Conservation (phyloP, 2,797 vertebrate species). For the Emys orbicularis region DNA sequence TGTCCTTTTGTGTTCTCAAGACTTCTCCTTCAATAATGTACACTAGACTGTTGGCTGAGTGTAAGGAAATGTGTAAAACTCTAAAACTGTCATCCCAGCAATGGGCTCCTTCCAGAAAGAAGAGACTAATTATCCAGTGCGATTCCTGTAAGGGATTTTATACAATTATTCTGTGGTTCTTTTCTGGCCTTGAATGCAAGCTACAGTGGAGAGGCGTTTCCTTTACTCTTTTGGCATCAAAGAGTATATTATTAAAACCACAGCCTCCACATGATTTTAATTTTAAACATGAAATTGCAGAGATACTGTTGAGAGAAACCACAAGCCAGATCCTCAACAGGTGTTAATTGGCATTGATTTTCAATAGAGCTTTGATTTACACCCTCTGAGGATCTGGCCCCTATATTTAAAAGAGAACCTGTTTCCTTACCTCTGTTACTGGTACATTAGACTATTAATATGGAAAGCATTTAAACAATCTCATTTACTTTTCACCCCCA, state of each 20-base stretch:
- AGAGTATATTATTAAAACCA: constrained; percentile 26
- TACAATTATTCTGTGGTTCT: constrained; percentile 12
- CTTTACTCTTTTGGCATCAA: constrained; percentile 36
- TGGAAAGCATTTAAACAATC: constrained; percentile 26
- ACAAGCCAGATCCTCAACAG: constrained; percentile 40
- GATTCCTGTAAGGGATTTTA: constrained; percentile 38
- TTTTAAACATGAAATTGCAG: constrained; percentile 20
- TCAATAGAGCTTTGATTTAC: constrained; percentile 42
- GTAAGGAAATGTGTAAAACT: not conserved
- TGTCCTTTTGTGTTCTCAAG: not conserved
- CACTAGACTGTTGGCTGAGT: rapidly evolving
- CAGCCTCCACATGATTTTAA: constrained; percentile 33
- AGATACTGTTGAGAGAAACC: constrained; percentile 38
- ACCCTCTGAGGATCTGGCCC: constrained; percentile 31
- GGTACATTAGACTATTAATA: not conserved
- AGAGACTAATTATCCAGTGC: constrained; percentile 22
- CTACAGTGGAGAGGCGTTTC: not conserved
- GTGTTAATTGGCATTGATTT: constrained; percentile 38
- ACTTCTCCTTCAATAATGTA: constrained; percentile 17
- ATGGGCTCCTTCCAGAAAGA: not conserved
- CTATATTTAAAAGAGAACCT: constrained; percentile 41
- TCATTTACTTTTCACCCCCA: constrained; percentile 45
- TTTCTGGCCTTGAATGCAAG: not conserved
- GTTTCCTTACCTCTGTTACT: constrained; percentile 40
- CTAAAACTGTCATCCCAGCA: not conserved